Conservation (phyloP, 2,888 invertebrate genomes). For the Malachius bipustulatus region DNA sequence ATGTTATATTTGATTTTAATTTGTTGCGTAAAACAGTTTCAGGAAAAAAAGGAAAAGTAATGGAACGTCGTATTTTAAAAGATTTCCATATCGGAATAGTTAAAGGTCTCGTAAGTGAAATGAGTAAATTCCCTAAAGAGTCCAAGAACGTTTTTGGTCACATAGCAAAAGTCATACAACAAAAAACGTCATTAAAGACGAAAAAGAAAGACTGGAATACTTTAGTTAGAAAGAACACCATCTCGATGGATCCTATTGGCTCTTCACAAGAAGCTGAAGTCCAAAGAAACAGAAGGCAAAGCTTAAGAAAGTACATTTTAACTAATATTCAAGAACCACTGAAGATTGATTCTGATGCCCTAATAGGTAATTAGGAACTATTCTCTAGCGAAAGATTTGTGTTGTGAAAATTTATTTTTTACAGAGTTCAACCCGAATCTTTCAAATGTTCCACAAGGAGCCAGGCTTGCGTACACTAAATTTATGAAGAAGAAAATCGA, state of each 20-base stretch:
- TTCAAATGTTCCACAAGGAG: slow-evolving; percentile 60
- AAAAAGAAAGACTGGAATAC: slow-evolving; percentile 76
- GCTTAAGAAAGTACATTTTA: slow-evolving; percentile 58
- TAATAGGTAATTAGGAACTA: slow-evolving; percentile 51
- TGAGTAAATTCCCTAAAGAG: slow-evolving; percentile 42
- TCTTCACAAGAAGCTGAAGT: slow-evolving; percentile 55
- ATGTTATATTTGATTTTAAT: too few species aligned
- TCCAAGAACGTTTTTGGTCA: slow-evolving; percentile 73
- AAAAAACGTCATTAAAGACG: slow-evolving; percentile 42
- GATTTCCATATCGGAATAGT: slow-evolving; percentile 87
- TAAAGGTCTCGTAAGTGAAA: slow-evolving; percentile 67
- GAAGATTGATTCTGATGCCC: slow-evolving; percentile 59
- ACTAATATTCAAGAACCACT: slow-evolving; percentile 49
- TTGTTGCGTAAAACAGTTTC: too few species aligned
- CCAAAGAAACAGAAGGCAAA: slow-evolving; percentile 53
- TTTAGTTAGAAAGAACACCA: slow-evolving; percentile 59
- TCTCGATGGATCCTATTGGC: slow-evolving; percentile 65
- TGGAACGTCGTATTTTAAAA: slow-evolving; percentile 75
- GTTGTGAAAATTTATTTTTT: slow-evolving; percentile 1
- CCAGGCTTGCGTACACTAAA: slow-evolving; percentile 76
- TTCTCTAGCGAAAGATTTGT: too few species aligned
- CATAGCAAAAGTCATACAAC: slow-evolving; percentile 69
- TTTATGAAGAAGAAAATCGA: slow-evolving; percentile 69
- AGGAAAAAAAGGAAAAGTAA: slow-evolving; percentile 73
- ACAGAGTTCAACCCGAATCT: slow-evolving; percentile 61